Evolutionary conservation across 2,888 invertebrate genomes (phyloP).

Genomic region (Lagria hirta): DNA sequence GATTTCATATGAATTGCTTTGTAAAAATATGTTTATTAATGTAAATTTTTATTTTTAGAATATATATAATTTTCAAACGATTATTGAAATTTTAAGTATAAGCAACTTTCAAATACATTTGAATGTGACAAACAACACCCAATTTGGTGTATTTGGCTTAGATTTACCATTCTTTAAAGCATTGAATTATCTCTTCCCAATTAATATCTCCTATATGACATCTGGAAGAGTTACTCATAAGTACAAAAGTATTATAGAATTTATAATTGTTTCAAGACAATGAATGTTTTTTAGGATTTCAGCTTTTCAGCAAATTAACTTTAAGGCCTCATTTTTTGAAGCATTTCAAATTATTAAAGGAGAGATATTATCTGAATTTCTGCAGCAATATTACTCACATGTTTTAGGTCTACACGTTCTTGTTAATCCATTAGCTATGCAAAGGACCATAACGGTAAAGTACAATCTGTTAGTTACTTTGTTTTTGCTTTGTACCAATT

Average conservation of each 20-base stretch:
- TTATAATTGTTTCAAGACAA: neutral
- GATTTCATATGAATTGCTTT: no score
- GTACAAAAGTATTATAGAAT: conserved; percentile 34
- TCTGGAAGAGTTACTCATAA: no score
- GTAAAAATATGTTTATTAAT: no score
- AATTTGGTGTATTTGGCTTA: conserved; percentile 50
- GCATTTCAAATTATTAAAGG: conserved; percentile 60
- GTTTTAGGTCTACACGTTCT: conserved; percentile 77
- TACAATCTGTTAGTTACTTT: no score
- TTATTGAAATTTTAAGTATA: conserved; percentile 43
- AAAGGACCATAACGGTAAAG: conserved; percentile 45
- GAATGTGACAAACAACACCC: conserved; percentile 48
- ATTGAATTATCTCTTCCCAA: conserved; percentile 49
- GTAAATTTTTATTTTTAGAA: no score
- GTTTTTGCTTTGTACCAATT: conserved; percentile 16
- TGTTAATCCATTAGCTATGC: conserved; percentile 72
- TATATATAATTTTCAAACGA: no score
- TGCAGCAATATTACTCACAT: conserved; percentile 80
- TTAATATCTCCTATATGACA: conserved; percentile 53
- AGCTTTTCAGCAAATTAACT: conserved; percentile 64
- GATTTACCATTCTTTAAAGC: conserved; percentile 47
- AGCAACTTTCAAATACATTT: conserved; percentile 46
- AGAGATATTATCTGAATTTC: conserved; percentile 70
- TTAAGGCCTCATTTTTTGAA: conserved; percentile 56
- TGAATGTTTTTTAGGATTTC: conserved; percentile 61